Base-by-base conservation (phyloP, 2,888 invertebrate genomes). In the Altica lythri region DNA sequence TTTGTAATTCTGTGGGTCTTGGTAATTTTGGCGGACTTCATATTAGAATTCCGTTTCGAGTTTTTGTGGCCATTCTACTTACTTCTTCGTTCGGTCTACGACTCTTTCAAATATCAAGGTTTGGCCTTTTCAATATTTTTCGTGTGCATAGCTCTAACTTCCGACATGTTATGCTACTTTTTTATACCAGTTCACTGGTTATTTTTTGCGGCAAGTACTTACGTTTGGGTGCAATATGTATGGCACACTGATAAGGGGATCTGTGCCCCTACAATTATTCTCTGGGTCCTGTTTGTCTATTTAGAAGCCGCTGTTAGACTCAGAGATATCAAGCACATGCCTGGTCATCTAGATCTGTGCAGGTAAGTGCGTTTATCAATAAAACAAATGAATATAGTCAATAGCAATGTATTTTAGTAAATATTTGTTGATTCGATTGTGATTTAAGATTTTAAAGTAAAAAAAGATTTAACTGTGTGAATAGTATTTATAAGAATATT, bases 41-140 rank as follows among this genome's bases (percentile, higher is more conserved):
- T 96, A 81, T 81, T 96, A 80, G 97, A 97, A 81, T 96, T 98
- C 82, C 90, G 98, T 72, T 95, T 98, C 82, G 98, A 98, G 83
- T 95, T 96, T 81, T 85, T 98, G 75, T 98, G 96, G 95, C 97
- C 98, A 48, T 94, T 97, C 80, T 97, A 96, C 92, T 86, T 98
- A 71, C 85, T 98, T 72, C 81, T 96, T 67, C 86, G 95, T 79
- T 94, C 94, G 76, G 90, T 96, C 69, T 93, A 95, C 79, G 96
- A 97, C 80, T 95, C 96, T 66, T 96, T 93, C 80, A 95, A 94
- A 81, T 97, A 95, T 81, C 96, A 96, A 83, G 96, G 97, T 78
- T 83, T 96, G 84, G 95, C 95, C 76, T 97, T 97, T 81, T 95
- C 96, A 72, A 89, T 96, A 73, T 93, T 97, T 81, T 98, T 98